Base-by-base conservation (phyloP, 2,888 invertebrate species). In the Rhopalosiphum nymphaeae region DNA sequence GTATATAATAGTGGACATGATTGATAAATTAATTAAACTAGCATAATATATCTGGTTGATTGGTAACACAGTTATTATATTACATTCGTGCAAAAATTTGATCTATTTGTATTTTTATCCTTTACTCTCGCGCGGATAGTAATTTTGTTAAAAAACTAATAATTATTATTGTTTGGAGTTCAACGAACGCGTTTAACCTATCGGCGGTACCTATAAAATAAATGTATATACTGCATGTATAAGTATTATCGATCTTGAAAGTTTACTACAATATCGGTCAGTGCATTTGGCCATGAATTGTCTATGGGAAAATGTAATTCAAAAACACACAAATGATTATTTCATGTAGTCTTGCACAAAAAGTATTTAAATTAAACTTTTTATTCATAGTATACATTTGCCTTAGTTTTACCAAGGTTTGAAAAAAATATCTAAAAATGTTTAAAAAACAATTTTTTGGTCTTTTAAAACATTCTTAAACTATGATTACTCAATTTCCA, bases 161-260 rank as follows among this genome's bases (percentile, higher is more conserved):
- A 42, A 91, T 91, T 46, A 86, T 91, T 85, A 56, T 84, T 46
- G 86, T 86, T 56, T 2, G n/a, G 85, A 86, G 86, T 86, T 91
- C 86, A 91, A 91, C 86, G 57, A 57, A 91, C 91, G 91, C 9
- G 46, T 57, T 86, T 91, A 57, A 91, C 91, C 56, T 86, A 57
- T 61, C 16, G 46, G 25, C 11, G 11, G 44, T 85, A 44, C 44
- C 29, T 85, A 44, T 85, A 85, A 44, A 44, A 85, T 85, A 44
- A 26, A 21, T 85, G 4, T 85, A 44, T 21, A 16, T 84, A 84
- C 21, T 9, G 36, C 7, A 3, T 84, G 10, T 84, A 36, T 85
- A 85, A 44, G 16, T 90, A 46, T 36, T 49, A 90, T 90, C 1
- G 46, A 67, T 67, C 67, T 67, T 67, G 90, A 90, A 90, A 46